Evolutionary conservation across 2,797 vertebrate genomes (phyloP), one percentile per base, ranked within the genome.

Genomic region (Mormyrops attenuatus): DNA sequence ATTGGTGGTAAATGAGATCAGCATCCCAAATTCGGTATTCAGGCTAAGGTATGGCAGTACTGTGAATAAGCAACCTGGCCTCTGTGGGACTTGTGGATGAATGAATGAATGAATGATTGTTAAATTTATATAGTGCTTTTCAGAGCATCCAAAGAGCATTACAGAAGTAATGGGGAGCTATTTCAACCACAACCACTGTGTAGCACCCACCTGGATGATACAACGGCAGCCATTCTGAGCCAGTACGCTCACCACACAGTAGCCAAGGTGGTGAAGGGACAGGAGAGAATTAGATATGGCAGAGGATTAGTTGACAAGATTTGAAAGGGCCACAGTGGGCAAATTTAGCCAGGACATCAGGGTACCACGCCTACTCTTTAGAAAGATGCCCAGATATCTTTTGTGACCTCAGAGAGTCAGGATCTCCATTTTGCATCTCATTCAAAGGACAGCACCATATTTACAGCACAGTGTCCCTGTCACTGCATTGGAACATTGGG

Each of bases 1-100:
- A 80, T 80, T 80, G 73, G 38, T 47, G 41, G 73, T 47, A 47
- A 80, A 80, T 80, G 73, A 80, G 73, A 80, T 80, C 73, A 80
- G 73, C 38, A 80, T 80, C 38, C 73, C 41, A 80, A 80, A 80
- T 47, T 80, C 38, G 2, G 41, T 80, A 80, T 44, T 47, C 73
- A 80, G 73, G 0, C 7, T 80, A 44, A 80, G 73, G 41, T 80
- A 47, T 44, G 73, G 38, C 41, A 44, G n/a, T 80, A 47, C 73
- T 47, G 73, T 80, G 38, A 80, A 80, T 44, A n/a, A 80, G 41
- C 73, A 73, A 38, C 30, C 66, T 2, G 13, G 30, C 30, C 30
- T 73, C 66, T 15, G 13, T 34, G 66, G 5, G 30, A 38, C 66
- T 6, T 73, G 13, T 15, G 66, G 30, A 5, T 69, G 11, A 30